Conservation (phyloP, 2,888 invertebrate genomes). For the Hemistola chrysoprasaria region DNA sequence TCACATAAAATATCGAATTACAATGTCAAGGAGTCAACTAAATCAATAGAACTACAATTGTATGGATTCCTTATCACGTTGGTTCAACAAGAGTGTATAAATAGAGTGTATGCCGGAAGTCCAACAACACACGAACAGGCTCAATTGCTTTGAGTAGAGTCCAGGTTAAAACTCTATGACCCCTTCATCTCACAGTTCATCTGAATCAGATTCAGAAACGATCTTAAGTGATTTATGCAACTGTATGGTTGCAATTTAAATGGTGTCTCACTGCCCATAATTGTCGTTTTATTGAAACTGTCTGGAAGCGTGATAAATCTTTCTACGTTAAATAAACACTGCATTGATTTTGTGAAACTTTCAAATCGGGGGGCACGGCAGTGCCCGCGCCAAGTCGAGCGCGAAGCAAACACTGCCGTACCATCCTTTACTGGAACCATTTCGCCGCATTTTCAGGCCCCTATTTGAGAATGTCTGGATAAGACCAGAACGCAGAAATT, state of each 20-base stretch:
- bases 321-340: not conserved
- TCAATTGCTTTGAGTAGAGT: conserved; percentile 28
- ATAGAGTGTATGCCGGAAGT: conserved; percentile 19
- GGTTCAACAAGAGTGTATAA: conserved; percentile 1
- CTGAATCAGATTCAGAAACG: conserved; percentile 3
- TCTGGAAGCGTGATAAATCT: conserved; percentile 2
- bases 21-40: too few species aligned
- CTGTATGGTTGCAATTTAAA: conserved; percentile 1
- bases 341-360: too few species aligned
- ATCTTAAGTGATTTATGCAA: conserved; percentile 5
- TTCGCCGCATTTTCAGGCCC: too few species aligned
- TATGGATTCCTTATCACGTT: conserved; percentile 5
- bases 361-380: too few species aligned
- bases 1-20: too few species aligned
- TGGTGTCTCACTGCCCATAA: conserved; percentile 1
- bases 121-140: conserved; percentile 25
- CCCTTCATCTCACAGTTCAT: conserved; percentile 9
- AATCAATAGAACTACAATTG: too few species aligned
- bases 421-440: too few species aligned
- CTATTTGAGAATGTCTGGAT: too few species aligned
- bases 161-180: conserved; percentile 5
- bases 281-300: conserved; percentile 9
- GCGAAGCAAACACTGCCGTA: too few species aligned
- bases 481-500: too few species aligned
- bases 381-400: too few species aligned